Percentiles rank a stretch among this genome's conserved stretches.
phyloP scores from a whole-genome alignment of 2,888 invertebrate species.

The Hypomecis punctinalis region DNA sequence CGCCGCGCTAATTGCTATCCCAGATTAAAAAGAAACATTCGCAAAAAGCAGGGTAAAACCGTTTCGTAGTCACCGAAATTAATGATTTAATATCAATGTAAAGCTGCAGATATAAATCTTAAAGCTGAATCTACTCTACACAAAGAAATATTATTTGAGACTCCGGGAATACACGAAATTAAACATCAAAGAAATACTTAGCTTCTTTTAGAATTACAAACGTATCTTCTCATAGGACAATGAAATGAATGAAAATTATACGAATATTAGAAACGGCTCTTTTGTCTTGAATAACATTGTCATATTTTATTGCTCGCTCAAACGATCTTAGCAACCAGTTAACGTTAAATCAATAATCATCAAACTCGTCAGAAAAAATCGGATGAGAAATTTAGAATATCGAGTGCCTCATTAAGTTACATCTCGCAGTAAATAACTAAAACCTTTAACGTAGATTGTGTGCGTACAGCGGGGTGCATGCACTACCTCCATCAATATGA shows the following conservation, averaged over 20 bases:
- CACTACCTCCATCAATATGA: too few relatives aligned
- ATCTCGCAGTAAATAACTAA: too few relatives aligned
- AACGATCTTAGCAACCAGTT: too few relatives aligned
- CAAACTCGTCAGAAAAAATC: too few relatives aligned
- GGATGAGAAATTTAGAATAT: too few relatives aligned
- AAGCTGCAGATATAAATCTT: not conserved
- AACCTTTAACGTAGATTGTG: too few relatives aligned
- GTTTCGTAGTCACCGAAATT: constrained; percentile 3
- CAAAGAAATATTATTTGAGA: constrained; percentile 1
- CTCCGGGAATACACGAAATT: not conserved
- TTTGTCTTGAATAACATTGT: too few relatives aligned
- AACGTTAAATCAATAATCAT: too few relatives aligned
- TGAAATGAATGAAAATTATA: not conserved
- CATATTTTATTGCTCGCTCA: too few relatives aligned
- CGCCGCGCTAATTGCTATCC: constrained; percentile 8
- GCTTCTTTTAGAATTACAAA: not conserved
- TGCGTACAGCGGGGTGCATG: too few relatives aligned
- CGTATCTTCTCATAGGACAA: not conserved
- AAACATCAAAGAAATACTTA: constrained; percentile 12
- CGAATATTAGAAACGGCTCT: too few relatives aligned
- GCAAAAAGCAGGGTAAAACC: not conserved
- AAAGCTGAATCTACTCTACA: not conserved
- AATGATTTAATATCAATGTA: not conserved
- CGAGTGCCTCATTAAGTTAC: too few relatives aligned
- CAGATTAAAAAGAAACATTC: constrained; percentile 5